Base-by-base conservation (phyloP, 2,113 vertebrate genomes). In the Phrynosoma platyrhinos region DNA sequence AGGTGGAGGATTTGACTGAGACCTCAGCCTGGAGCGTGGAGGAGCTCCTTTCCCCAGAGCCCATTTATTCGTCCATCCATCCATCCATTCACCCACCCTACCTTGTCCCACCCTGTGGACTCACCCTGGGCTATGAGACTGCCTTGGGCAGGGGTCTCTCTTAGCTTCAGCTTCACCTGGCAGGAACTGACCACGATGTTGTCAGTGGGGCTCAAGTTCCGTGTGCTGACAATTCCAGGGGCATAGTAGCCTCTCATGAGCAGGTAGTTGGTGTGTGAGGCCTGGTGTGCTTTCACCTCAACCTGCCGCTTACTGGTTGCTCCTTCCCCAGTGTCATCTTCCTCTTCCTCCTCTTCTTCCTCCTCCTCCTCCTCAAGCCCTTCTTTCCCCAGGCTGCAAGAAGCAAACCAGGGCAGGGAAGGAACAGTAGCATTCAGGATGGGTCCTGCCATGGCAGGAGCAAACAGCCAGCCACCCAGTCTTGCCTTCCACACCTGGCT, bases 191-290 rank as follows among this genome's bases (percentile, higher is more conserved):
- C 97, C 90, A 99, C 98, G 0, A 99, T 97, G 93, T 95, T 98
- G 89, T 99, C 99, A 0, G 91, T 98, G 95, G 97, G 98, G 92
- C 96, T 98, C 83, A 98, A 96, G 92, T 98, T 98, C n/a, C 98
- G 97, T 0, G 95, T 93, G 94, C 97, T 98, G 86, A 98, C 96
- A 0, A 99, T 97, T 52, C 98, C 98, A 0, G 98, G 98, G 16
- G 94, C 94, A 3, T 96, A 98, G 94, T 95, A 98, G 47, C 99
- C 99, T 27, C 96, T 96, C 98, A 99, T 98, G 91, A 99, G 97
- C 89, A 99, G 94, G 95, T 98, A 99, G 93, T 99, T 99, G 83
- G 98, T 99, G 95, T 99, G 99, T 1, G 98, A 99, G 0, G 98
- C 98, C 81, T 99, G 98, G 16, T 96, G 97, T 23, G 98, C 95